Evolutionary conservation across 2,888 invertebrate species (phyloP), one percentile per base, ranked within the genome.

Genomic region (Monopis laevigella): DNA sequence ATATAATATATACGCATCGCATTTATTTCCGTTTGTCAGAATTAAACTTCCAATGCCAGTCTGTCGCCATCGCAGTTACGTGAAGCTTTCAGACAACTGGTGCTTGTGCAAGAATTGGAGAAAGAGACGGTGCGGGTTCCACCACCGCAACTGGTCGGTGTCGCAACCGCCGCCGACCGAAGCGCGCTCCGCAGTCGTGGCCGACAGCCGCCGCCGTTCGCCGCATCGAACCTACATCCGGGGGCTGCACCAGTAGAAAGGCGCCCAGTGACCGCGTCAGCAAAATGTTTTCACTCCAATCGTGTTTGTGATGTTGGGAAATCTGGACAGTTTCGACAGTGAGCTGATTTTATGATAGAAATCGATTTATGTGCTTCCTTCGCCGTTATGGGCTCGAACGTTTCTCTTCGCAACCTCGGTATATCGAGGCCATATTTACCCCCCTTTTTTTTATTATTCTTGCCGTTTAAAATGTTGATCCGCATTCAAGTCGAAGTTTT

Each of bases 391-490:
- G 19, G 36, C 13, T 8, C 3, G 36, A 21, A 21, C 19, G 36
- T 36, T 36, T 36, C 36, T 36, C 36, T 36, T n/a, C 36, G 18
- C 21, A 36, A 36, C 36, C 36, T 36, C 36, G 36, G 12, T 21
- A n/a, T 11, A n/a, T 36, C 36, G 36, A 36, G 36, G 36, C 36
- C 36, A 12, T 12, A 21, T 10, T 17, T 32, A 8, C 7, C 5
- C n/a, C n/a, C n/a, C n/a, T n/a, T n/a, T n/a, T n/a, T n/a, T n/a
- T n/a, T n/a, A n/a, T n/a, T n/a, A n/a, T n/a, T n/a, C n/a, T n/a
- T n/a, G n/a, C n/a, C n/a, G n/a, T n/a, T n/a, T n/a, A n/a, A n/a
- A n/a, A n/a, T n/a, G n/a, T n/a, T n/a, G n/a, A n/a, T n/a, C n/a
- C n/a, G n/a, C n/a, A n/a, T n/a, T n/a, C n/a, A n/a, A n/a, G n/a